These are phyloP conservation scores for Chelmon rostratus DNA, from an alignment of 2,797 vertebrate species.

Conservation along the genomic window DNA sequence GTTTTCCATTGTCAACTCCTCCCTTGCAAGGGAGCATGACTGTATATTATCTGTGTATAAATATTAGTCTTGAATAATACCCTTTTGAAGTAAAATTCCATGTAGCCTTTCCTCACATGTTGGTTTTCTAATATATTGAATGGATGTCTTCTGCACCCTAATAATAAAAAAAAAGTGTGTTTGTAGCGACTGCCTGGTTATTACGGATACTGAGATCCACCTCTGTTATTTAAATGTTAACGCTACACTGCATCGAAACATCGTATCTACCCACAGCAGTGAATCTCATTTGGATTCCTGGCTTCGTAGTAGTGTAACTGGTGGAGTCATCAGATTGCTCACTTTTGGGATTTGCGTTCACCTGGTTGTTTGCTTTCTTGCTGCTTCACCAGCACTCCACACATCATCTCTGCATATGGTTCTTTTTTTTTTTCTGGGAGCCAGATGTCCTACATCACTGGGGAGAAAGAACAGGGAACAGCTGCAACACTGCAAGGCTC, in stretches of 20 bases:
- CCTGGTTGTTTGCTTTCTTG: slow-evolving; percentile 27
- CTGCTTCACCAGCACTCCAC: slow-evolving; percentile 7
- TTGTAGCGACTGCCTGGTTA: slow-evolving; percentile 71
- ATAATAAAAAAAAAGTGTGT: slow-evolving; percentile 82
- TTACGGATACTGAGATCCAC: slow-evolving; percentile 27
- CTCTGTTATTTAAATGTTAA: too few relatives aligned
- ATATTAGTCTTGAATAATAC: slow-evolving; percentile 83
- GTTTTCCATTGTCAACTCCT: slow-evolving; percentile 75
- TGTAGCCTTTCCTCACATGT: slow-evolving; percentile 84
- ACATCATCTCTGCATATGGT: slow-evolving; percentile 10
- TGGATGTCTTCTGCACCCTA: slow-evolving; percentile 86
- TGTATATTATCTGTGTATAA: slow-evolving; percentile 86
- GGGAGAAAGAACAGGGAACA: slow-evolving; percentile 51
- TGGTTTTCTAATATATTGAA: slow-evolving; percentile 90
- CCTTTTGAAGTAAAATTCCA: slow-evolving; percentile 80
- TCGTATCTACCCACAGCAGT: not conserved
- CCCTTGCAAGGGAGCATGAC: slow-evolving; percentile 71
- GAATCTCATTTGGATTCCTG: not conserved
- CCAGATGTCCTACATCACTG: slow-evolving; percentile 80
- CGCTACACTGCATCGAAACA: not conserved
- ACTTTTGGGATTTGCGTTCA: slow-evolving; percentile 37
- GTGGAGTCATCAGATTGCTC: slow-evolving; percentile 17
- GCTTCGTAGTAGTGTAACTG: not conserved
- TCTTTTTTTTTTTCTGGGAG: slow-evolving; percentile 48
- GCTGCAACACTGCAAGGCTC: slow-evolving; percentile 69